Evolutionary conservation across 2,888 invertebrate species (phyloP), one percentile per base, ranked within the genome.

Genomic region (Drosophila subquinaria): DNA sequence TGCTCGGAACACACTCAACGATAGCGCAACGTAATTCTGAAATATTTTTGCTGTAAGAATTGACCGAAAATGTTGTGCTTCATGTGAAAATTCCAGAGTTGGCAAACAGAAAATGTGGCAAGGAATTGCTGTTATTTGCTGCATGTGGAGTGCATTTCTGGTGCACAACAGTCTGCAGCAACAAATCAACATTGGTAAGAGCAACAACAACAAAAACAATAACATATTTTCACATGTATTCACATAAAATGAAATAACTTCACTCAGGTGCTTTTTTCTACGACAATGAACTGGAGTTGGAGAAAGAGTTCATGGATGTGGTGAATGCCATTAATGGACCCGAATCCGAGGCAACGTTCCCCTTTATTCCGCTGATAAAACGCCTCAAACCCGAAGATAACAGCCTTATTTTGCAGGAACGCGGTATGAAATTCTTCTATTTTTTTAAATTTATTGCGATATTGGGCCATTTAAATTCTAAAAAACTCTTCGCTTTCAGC

Each of bases 271-370:
- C 90, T 27, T 92, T 95, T 72, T 95, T 95, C 81, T 93, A 95
- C 90, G 92, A 94, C 65, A 93, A 93, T 71, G 94, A 94, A 77
- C 89, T 92, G 43, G 93, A 94, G 64, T 93, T 94, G 53, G 94
- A 95, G 71, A 93, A 94, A n/a, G 95, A 94, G 42, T 94, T 95
- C 83, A 89, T 92, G 53, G 92, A 93, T 63, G 94, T 94, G 13
- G 91, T 94, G 10, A 91, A 93, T 48, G 87, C 93, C 52, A 90
- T 94, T 20, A 92, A 92, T 61, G 89, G 81, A 35, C 84, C 88
- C 10, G 89, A 78, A 73, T 61, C 64, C 57, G 83, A 83, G 3
- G 76, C 76, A 23, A 81, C 83, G 48, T 93, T 93, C 56, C 89
- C 92, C 38, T 64, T 93, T 1, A 35, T 76, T n/a, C 90, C 92